phyloP scores from a whole-genome alignment of 2,888 invertebrate genomes.

The Auanema freiburgensis region DNA sequence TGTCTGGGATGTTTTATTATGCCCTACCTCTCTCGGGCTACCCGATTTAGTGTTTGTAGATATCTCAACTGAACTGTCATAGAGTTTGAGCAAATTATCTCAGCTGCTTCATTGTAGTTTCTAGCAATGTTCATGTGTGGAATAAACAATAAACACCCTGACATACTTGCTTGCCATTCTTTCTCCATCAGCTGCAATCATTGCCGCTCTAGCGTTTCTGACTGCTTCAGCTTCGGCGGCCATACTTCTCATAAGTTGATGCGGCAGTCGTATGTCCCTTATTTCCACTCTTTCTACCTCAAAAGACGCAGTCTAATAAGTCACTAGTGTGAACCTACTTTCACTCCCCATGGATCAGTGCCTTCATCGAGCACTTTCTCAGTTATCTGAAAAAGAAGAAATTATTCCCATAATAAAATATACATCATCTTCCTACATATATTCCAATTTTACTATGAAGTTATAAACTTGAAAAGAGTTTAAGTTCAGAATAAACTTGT shows the following conservation, averaged over 20 bases:
- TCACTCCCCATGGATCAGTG: constrained; percentile 68
- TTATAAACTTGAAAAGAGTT: background rate
- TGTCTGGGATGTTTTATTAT: background rate
- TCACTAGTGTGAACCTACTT: constrained; percentile 47
- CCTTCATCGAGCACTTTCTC: constrained; percentile 69
- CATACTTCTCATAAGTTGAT: constrained; percentile 89
- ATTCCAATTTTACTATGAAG: background rate
- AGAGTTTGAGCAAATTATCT: constrained; percentile 89
- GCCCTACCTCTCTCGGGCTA: constrained; percentile 43
- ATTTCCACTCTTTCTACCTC: constrained; percentile 69
- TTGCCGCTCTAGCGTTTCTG: constrained; percentile 79
- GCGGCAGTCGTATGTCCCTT: constrained; percentile 87
- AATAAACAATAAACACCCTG: background rate
- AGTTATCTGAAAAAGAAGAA: constrained; percentile 44
- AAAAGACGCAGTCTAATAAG: constrained; percentile 3
- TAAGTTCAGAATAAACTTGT: background rate
- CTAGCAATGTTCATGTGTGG: constrained; percentile 14
- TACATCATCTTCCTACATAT: background rate
- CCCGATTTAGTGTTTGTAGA: constrained; percentile 66
- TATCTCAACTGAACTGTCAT: constrained; percentile 92
- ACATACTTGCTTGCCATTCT: constrained; percentile 52
- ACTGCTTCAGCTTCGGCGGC: constrained; percentile 93
- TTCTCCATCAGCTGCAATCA: constrained; percentile 62
- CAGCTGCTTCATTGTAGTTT: constrained; percentile 83
- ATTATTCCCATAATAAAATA: background rate